Conservation (phyloP, 2,113 vertebrate genomes). For the Scophthalmus maximus region DNA sequence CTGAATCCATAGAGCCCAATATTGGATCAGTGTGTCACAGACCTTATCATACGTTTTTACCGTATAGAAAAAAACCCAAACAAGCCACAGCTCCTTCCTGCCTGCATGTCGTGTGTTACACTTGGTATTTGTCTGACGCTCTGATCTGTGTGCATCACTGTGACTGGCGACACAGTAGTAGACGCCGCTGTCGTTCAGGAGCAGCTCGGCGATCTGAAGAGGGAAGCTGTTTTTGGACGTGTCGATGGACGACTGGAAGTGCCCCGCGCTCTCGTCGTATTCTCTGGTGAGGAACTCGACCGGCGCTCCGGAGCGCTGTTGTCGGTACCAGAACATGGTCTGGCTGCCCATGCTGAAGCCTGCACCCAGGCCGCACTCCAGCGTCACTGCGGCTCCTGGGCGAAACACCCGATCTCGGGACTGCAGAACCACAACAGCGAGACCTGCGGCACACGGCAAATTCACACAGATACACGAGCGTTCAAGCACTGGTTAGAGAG, state of each 20-base stretch:
- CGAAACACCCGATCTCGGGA: neutral
- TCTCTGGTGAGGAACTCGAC: constrained; percentile 61
- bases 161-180: constrained; percentile 79
- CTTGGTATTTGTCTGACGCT: constrained; percentile 67
- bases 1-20: too few relatives aligned
- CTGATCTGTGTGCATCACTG: constrained; percentile 54
- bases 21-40: too few relatives aligned
- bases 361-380: constrained; percentile 64
- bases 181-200: constrained; percentile 57
- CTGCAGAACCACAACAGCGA: constrained; percentile 62
- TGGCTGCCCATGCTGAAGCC: constrained; percentile 61
- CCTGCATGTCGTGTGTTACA: neutral
- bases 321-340: constrained; percentile 77
- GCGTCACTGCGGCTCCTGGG: neutral
- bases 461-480: neutral
- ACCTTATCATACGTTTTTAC: neutral
- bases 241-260: neutral
- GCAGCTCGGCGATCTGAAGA: constrained; percentile 53
- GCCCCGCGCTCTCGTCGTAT: neutral
- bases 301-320: constrained; percentile 4
- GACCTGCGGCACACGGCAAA: constrained; percentile 40
- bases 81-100: constrained; percentile 44
- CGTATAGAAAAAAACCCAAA: neutral
- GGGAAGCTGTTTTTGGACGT: constrained; percentile 61
- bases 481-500: too few relatives aligned